phyloP scores from a whole-genome alignment of 2,797 vertebrate genomes.

The Balearica regulorum region DNA sequence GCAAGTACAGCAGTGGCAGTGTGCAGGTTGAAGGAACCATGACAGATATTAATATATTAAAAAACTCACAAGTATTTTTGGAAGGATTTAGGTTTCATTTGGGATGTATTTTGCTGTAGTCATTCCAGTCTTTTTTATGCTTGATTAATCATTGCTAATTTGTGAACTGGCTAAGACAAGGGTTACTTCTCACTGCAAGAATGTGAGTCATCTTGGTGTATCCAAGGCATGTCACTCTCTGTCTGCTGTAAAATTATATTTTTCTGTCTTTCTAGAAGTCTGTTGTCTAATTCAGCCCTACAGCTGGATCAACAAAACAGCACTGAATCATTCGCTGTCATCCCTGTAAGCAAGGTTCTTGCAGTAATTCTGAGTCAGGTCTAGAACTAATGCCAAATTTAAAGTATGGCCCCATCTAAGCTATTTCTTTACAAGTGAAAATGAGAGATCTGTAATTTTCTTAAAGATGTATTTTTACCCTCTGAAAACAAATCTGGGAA shows the following conservation, averaged over 20 bases:
- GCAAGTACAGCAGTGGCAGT: not conserved
- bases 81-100: not conserved
- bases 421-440: not conserved
- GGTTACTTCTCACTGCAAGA: not conserved
- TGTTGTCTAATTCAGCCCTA: constrained; percentile 48
- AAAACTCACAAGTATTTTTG: not conserved
- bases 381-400: constrained; percentile 35
- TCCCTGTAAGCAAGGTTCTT: constrained; percentile 42
- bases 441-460: not conserved
- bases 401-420: not conserved
- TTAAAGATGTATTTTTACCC: not conserved
- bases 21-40: not conserved
- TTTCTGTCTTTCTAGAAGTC: constrained; percentile 35
- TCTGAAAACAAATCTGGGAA: not conserved
- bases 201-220: constrained; percentile 43
- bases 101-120: not conserved
- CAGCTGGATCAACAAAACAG: constrained; percentile 55
- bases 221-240: constrained; percentile 28
- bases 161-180: not conserved
- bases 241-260: constrained; percentile 33
- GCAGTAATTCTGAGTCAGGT: constrained; percentile 43
- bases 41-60: not conserved
- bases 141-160: constrained; percentile 30
- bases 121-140: not conserved
- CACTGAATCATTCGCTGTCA: not conserved